Evolutionary conservation across 2,888 invertebrate genomes (phyloP), one percentile per base, ranked within the genome.

Genomic region (Myathropa florea): DNA sequence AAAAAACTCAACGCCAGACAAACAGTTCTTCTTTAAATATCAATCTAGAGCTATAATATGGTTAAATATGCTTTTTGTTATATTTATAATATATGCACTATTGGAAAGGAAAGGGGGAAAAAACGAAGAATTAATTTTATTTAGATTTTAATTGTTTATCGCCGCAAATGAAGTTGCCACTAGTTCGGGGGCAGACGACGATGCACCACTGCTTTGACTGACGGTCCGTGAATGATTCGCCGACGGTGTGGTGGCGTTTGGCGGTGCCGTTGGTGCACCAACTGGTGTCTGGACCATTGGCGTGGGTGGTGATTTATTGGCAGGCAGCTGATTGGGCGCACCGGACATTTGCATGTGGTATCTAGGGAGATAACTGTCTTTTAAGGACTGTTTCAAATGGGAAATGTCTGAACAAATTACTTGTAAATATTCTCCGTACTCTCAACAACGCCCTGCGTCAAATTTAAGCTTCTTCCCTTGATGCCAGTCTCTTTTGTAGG

Each of bases 391-490:
- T 26, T 10, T 18, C 26, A 14, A 26, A 39, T 26, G 18, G 24
- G 14, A 18, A 23, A 6, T 1, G 4, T 4, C 0, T 24, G 7
- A 1, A n/a, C n/a, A 39, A 82, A 89, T 90, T 87, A 93, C 93
- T 93, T 93, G 93, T 96, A 95, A 89, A 96, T 95, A 90, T 96
- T 96, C 90, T 96, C 95, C 0, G 97, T 97, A 88, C 96, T 96
- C 90, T 96, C 96, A 12, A 97, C 96, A 64, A 97, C 96, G 61
- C 97, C 97, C 94, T 94, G 93, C 36, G 94, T 94, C 91, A 98
- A 93, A 93, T 97, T 96, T 88, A 98, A 94, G 92, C 95, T 97
- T 90, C 97, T 94, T 64, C 97, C 98, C 92, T 95, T 96, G 89
- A 96, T 96, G 89, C 95, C 96, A 7, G 95, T 94, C 89, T 96